These are phyloP conservation scores for Ciconia maguari DNA, from an alignment of 2,113 vertebrate genomes.

Conservation along the genomic window DNA sequence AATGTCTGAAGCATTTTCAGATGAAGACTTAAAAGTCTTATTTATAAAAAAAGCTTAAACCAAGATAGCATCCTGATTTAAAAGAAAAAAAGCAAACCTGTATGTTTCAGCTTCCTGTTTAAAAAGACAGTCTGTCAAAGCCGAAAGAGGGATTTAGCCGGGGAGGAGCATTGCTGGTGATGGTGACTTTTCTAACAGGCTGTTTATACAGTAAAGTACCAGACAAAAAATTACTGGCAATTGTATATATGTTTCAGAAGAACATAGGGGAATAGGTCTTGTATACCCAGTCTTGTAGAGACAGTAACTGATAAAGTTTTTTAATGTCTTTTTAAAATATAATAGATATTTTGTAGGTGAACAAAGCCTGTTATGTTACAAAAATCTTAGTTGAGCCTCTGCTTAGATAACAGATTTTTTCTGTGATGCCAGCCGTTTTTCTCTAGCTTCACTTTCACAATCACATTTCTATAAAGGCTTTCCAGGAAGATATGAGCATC, in stretches of 20 bases:
- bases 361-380: neutral
- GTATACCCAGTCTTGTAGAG: neutral
- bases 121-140: neutral
- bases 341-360: neutral
- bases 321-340: neutral
- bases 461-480: neutral
- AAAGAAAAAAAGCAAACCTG: neutral
- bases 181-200: neutral
- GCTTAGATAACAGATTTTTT: neutral
- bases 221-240: neutral
- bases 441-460: neutral
- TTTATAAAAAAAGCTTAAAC: neutral
- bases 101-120: neutral
- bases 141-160: neutral
- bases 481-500: neutral
- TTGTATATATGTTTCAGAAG: neutral
- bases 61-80: neutral
- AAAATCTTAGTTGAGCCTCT: neutral
- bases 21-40: neutral
- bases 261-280: neutral
- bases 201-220: slow-evolving; percentile 20
- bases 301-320: neutral
- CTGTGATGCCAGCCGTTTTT: neutral
- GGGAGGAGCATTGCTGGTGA: neutral
- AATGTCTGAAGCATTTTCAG: neutral